Conservation (phyloP, 2,888 invertebrate genomes). For the Anthophora plumipes region DNA sequence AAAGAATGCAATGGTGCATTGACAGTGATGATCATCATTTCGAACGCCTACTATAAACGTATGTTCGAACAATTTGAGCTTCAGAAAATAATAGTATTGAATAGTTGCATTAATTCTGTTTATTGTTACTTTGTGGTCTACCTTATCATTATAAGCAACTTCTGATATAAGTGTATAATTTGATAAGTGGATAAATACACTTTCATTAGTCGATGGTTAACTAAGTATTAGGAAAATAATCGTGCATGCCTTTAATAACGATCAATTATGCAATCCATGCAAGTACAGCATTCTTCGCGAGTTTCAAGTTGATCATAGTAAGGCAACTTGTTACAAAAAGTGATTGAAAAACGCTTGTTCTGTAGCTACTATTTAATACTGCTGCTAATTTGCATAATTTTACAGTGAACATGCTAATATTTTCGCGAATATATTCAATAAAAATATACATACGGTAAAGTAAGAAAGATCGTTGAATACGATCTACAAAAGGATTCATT, state of each 20-base stretch:
- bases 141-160: not conserved
- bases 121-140: not conserved
- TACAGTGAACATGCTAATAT: not conserved
- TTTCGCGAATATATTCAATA: too few species aligned
- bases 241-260: not conserved
- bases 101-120: not conserved
- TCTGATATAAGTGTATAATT: not conserved
- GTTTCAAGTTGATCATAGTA: not conserved
- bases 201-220: not conserved
- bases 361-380: too few species aligned
- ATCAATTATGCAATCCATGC: not conserved
- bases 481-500: too few species aligned
- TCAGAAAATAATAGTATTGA: too few species aligned
- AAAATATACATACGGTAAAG: not conserved
- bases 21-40: too few species aligned
- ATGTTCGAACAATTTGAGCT: too few species aligned
- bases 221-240: not conserved
- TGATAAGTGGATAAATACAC: not conserved
- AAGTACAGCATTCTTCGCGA: not conserved
- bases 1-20: too few species aligned
- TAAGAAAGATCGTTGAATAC: too few species aligned
- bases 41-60: too few species aligned
- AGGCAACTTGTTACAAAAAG: not conserved
- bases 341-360: not conserved
- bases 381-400: not conserved